phyloP scores from a whole-genome alignment of 2,888 invertebrate genomes.

The Andrena flavipes region DNA sequence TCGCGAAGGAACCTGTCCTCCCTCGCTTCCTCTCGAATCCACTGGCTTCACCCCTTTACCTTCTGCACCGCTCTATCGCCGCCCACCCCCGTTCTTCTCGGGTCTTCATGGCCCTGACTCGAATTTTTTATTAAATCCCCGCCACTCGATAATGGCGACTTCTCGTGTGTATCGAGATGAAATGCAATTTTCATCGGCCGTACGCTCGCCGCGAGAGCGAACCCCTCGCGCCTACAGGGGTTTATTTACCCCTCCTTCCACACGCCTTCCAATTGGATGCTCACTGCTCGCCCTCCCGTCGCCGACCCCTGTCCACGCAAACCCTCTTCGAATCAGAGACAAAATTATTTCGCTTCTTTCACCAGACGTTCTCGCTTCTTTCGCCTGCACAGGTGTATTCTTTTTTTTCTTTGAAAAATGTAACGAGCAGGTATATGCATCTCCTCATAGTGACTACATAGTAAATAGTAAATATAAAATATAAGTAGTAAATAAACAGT shows the following conservation, averaged over 20 bases:
- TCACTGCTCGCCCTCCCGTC: constrained; percentile 41
- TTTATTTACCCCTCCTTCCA: constrained; percentile 72
- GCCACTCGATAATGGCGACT: constrained; percentile 73
- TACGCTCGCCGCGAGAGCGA: constrained; percentile 45
- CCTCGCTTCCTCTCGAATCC: constrained; percentile 63
- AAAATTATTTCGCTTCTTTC: constrained; percentile 70
- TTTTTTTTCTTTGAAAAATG: neutral
- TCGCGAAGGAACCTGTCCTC: constrained; percentile 71
- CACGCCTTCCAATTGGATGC: constrained; percentile 72
- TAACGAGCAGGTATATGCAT: neutral
- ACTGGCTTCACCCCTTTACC: constrained; percentile 60
- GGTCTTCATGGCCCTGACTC: constrained; percentile 67
- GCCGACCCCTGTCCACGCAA: constrained; percentile 20
- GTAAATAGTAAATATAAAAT: too few relatives aligned
- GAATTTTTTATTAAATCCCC: constrained; percentile 78
- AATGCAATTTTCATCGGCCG: constrained; percentile 77
- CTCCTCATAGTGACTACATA: neutral
- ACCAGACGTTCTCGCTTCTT: constrained; percentile 15
- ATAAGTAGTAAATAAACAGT: too few relatives aligned
- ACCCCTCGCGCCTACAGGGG: constrained; percentile 44
- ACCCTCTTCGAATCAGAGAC: constrained; percentile 66
- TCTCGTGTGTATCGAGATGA: constrained; percentile 75
- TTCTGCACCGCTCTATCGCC: constrained; percentile 29
- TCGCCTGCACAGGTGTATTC: constrained; percentile 45
- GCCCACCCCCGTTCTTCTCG: constrained; percentile 10